Evolutionary conservation across 2,888 invertebrate genomes (phyloP), one percentile per base, ranked within the genome.

Genomic region (Aquatica leii): DNA sequence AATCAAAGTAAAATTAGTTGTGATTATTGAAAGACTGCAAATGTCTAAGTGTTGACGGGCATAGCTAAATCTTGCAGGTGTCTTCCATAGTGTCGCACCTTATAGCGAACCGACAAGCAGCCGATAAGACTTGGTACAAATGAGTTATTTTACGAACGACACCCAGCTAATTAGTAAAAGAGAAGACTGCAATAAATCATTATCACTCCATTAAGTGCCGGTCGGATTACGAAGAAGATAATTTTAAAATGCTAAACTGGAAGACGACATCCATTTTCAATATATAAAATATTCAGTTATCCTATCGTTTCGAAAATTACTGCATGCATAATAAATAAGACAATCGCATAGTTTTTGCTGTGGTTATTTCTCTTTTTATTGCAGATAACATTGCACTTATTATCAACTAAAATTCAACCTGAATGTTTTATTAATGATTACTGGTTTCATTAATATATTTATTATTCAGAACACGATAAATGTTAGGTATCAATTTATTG

Each of bases 191-290:
- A 52, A 66, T 66, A 66, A 62, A 66, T 66, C 66, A 66, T 66
- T 66, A 65, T 66, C 62, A 66, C 66, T 62, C 60, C 66, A 60
- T 66, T 66, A 62, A 57, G 59, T 62, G 55, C 62, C 62, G 61
- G 49, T 43, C 59, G 62, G 66, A 66, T 66, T 66, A 66, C 66
- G 54, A 49, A 53, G 52, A 56, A 56, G 64, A 65, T 65, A 65
- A 61, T 58, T 65, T 65, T 57, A 61, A 65, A 61, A 65, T 58
- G 58, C 50, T 54, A 61, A 58, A 61, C 53, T 65, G 57, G 60
- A 65, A 58, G 60, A 31, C 59, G 62, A 52, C 54, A 52, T 37
- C 46, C 59, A 60, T 59, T 51, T 59, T 50, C 56, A 51, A 55
- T 55, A 41, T 53, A 55, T 64, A 56, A 64, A 59, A 64, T 64